These are phyloP conservation scores for Hetaerina americana DNA, from an alignment of 1,140 invertebrate genomes.

Conservation along the genomic window DNA sequence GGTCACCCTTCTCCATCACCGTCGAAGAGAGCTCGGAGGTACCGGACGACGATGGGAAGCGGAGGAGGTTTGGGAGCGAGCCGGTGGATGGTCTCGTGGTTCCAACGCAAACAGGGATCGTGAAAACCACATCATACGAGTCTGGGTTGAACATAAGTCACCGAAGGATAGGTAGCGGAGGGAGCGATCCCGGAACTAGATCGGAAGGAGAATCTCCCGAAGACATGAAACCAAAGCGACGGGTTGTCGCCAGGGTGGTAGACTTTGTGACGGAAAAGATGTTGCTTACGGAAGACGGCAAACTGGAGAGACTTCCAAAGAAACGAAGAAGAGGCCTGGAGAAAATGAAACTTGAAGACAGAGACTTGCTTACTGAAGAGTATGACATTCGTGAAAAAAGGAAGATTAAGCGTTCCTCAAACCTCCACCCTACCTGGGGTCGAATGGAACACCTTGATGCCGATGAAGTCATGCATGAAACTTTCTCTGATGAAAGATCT, in stretches of 20 bases:
- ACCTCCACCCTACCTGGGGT: too few species aligned
- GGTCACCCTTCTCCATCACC: slow-evolving; percentile 32
- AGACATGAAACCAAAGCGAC: slow-evolving; percentile 30
- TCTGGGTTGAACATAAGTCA: not conserved
- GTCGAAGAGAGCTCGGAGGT: slow-evolving; percentile 27
- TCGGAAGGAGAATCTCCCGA: slow-evolving; percentile 30
- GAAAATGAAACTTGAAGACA: not conserved
- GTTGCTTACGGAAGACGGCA: slow-evolving; percentile 34
- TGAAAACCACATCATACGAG: not conserved
- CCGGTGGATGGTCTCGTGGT: not conserved
- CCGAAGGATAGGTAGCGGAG: not conserved
- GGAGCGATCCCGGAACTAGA: not conserved
- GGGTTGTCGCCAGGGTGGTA: slow-evolving; percentile 33
- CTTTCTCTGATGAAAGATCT: too few species aligned
- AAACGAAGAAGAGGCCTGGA: not conserved
- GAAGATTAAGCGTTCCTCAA: too few species aligned
- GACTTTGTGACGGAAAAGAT: slow-evolving; percentile 39
- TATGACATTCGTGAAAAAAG: too few species aligned
- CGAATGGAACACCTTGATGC: too few species aligned
- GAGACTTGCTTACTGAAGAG: too few species aligned
- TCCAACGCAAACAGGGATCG: too few species aligned
- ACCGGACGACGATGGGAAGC: slow-evolving; percentile 11
- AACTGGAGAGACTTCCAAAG: slow-evolving; percentile 18
- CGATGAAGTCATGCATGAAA: too few species aligned
- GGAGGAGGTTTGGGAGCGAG: too few species aligned